Evolutionary conservation across 2,113 vertebrate species (phyloP).

Genomic region (Osmerus eperlanus): DNA sequence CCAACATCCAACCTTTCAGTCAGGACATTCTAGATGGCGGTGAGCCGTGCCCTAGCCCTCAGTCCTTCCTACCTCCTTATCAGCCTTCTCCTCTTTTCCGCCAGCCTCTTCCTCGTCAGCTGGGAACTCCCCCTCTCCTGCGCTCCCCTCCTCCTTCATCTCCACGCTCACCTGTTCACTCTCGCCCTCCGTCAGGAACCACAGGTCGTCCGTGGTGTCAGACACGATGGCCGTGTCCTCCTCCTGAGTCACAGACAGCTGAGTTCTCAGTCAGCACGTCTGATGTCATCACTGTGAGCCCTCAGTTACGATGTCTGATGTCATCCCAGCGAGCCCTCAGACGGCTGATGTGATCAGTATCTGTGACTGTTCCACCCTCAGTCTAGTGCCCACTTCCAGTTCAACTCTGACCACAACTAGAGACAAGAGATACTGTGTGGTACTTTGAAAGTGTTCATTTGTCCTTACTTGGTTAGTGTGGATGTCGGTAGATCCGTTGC

Average conservation of each 20-base stretch:
- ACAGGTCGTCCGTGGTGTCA: slow-evolving; percentile 93
- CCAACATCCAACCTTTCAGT: not conserved
- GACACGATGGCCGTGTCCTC: slow-evolving; percentile 92
- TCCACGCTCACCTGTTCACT: slow-evolving; percentile 82
- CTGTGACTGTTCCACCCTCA: too few relatives aligned
- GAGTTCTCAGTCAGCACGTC: slow-evolving; percentile 62
- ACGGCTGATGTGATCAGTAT: not conserved
- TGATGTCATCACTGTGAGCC: not conserved
- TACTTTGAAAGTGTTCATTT: too few relatives aligned
- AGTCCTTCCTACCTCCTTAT: slow-evolving; percentile 58
- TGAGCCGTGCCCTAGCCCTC: too few relatives aligned
- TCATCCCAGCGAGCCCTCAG: slow-evolving; percentile 17
- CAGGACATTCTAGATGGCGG: too few relatives aligned
- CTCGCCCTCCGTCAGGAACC: slow-evolving; percentile 87
- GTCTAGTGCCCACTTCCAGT: too few relatives aligned
- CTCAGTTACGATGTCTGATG: not conserved
- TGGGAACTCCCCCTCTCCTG: slow-evolving; percentile 61
- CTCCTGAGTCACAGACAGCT: slow-evolving; percentile 80
- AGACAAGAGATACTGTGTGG: too few relatives aligned
- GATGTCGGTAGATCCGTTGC: slow-evolving; percentile 94
- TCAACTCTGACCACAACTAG: too few relatives aligned
- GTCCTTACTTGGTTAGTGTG: slow-evolving; percentile 92
- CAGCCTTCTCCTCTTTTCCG: slow-evolving; percentile 59
- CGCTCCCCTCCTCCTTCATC: slow-evolving; percentile 76
- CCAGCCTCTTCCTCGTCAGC: slow-evolving; percentile 62